phyloP scores from a whole-genome alignment of 92 coral and sea anemone species.

The Zoanthus sociatus region DNA sequence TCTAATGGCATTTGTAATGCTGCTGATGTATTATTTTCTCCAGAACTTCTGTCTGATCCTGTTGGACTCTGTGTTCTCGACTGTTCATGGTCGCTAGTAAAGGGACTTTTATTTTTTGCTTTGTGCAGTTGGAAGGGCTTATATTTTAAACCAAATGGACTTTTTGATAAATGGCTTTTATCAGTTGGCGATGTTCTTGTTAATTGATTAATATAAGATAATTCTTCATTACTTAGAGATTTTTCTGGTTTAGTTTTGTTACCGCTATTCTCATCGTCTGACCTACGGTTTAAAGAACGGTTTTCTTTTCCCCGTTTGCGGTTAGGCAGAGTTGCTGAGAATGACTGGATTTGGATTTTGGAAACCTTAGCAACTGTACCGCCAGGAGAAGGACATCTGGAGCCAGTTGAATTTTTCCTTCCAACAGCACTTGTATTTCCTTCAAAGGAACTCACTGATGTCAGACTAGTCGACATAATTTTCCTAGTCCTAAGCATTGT shows the following conservation, averaged over 20 bases:
- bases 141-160: slow-evolving; percentile 67
- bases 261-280: slow-evolving; percentile 72
- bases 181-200: slow-evolving; percentile 35
- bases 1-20: slow-evolving; percentile 15
- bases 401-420: slow-evolving; percentile 60
- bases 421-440: slow-evolving; percentile 63
- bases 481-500: slow-evolving; percentile 70
- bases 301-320: slow-evolving; percentile 73
- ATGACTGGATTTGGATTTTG: slow-evolving; percentile 93
- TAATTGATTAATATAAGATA: slow-evolving; percentile 44
- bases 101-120: slow-evolving; percentile 44
- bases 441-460: slow-evolving; percentile 97
- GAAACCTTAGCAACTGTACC: slow-evolving; percentile 88
- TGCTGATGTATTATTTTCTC: slow-evolving; percentile 16
- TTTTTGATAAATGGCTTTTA: slow-evolving; percentile 56
- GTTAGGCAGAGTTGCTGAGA: slow-evolving; percentile 79
- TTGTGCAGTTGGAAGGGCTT: slow-evolving; percentile 64
- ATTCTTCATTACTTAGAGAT: slow-evolving; percentile 55
- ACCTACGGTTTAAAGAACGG: slow-evolving; percentile 61
- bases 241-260: slow-evolving; percentile 57
- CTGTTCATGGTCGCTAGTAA: slow-evolving; percentile 63
- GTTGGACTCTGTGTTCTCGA: slow-evolving; percentile 32
- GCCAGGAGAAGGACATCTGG: slow-evolving; percentile 82
- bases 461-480: slow-evolving; percentile 95
- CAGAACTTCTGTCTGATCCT: slow-evolving; percentile 29